Conservation (phyloP, 2,797 vertebrate genomes). For the Limosa lapponica region DNA sequence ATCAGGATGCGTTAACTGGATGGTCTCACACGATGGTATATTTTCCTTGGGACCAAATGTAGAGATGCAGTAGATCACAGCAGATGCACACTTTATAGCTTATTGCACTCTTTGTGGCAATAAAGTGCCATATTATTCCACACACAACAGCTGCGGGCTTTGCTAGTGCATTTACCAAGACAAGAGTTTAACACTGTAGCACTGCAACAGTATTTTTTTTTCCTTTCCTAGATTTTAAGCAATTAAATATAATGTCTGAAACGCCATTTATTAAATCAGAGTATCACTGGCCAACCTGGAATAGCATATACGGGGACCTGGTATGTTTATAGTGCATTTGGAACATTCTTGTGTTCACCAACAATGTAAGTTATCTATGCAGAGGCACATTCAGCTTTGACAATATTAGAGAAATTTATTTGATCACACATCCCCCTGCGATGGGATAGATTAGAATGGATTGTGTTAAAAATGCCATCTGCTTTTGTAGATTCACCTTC, state of each 20-base stretch:
- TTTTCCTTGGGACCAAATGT: not conserved
- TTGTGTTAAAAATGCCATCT: not conserved
- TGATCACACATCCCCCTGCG: not conserved
- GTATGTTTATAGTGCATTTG: not conserved
- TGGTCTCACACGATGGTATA: not conserved
- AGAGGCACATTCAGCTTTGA: not conserved
- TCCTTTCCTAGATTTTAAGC: not conserved
- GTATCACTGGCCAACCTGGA: not conserved
- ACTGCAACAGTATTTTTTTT: not conserved
- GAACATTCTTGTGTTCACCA: not conserved
- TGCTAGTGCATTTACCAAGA: not conserved
- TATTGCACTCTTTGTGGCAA: not conserved
- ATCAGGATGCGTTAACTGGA: not conserved
- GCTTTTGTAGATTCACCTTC: not conserved
- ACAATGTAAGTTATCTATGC: not conserved
- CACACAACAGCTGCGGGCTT: not conserved
- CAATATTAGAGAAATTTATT: not conserved
- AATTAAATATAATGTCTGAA: not conserved
- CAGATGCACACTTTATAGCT: not conserved
- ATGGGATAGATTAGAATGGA: not conserved
- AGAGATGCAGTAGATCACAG: rapidly evolving
- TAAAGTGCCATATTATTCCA: not conserved
- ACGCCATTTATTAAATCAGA: not conserved
- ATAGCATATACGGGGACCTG: not conserved
- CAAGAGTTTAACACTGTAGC: not conserved